Evolutionary conservation across 2,113 vertebrate genomes (phyloP), one percentile per base, ranked within the genome.

Genomic region (Vidua chalybeata): DNA sequence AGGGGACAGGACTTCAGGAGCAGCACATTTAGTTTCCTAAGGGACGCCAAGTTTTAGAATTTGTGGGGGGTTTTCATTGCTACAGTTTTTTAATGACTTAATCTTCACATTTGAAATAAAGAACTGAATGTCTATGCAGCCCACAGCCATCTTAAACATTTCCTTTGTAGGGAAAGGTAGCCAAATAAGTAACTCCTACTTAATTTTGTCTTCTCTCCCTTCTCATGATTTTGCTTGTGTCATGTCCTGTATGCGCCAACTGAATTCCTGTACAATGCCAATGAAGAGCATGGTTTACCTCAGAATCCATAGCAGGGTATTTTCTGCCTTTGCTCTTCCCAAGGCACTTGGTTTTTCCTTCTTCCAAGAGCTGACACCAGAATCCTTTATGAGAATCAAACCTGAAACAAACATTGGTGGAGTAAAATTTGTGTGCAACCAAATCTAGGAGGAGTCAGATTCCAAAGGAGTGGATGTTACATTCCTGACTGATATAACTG

Each of bases 311-410:
- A 22, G 99, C 97, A 46, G 99, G 98, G 72, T 99, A 99, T 96
- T 98, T 99, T 95, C 99, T 98, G 61, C 99, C 99, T 98, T 99
- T 99, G 97, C 99, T 99, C 94, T 99, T 99, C 33, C 99, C 99
- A 94, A 99, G 98, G 97, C 99, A 99, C 97, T 99, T 99, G 24
- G 99, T 99, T 98, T 98, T 99, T 56, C 99, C 99, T 96, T 99
- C 99, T 95, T 99, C 99, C 73, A 99, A 94, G 67, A 99, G 98
- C 94, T 99, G 99, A 97, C 99, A 99, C 99, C 99, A 99, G 95
- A 99, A 99, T 43, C 99, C 99, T 98, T 99, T 99, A 97, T 99
- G 99, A 80, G 99, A 99, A 96, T 99, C 99, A 10, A 99, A 99
- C 91, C 99, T 99, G 97, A 93, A 97, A 97, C 52, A 89, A 62